Conservation (phyloP, 2,888 invertebrate species). For the Heliconius hortense region DNA sequence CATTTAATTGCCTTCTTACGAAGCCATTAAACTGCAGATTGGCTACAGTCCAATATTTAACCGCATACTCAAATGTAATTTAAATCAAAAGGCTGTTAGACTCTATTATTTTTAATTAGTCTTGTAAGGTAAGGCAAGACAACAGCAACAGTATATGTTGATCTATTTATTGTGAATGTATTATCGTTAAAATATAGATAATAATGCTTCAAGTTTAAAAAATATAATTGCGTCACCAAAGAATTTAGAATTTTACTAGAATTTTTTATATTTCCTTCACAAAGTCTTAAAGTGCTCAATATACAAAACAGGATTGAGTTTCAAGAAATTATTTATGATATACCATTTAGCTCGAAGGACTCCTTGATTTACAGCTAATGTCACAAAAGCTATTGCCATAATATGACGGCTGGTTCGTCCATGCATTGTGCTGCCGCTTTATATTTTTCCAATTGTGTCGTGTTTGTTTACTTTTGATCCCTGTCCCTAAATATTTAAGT, state of each 20-base stretch:
- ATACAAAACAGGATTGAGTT: slow-evolving; percentile 68
- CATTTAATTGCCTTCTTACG: slow-evolving; percentile 78
- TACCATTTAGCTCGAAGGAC: slow-evolving; percentile 78
- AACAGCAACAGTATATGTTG: neutral
- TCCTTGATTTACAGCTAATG: slow-evolving; percentile 77
- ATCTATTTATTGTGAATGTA: neutral
- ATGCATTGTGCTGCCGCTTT: slow-evolving; percentile 76
- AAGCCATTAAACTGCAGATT: slow-evolving; percentile 73
- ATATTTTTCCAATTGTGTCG: slow-evolving; percentile 70
- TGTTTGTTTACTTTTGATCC: slow-evolving; percentile 80
- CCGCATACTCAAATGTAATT: slow-evolving; percentile 59
- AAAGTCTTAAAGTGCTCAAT: slow-evolving; percentile 64
- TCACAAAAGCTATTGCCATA: slow-evolving; percentile 78
- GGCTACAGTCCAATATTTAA: slow-evolving; percentile 67
- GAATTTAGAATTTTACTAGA: neutral
- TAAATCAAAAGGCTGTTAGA: slow-evolving; percentile 58
- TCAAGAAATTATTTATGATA: slow-evolving; percentile 76
- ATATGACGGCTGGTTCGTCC: slow-evolving; percentile 79
- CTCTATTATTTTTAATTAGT: slow-evolving; percentile 36
- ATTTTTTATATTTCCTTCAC: slow-evolving; percentile 39
- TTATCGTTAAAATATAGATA: no score
- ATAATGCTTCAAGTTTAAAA: neutral
- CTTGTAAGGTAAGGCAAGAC: slow-evolving; percentile 3
- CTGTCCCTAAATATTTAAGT: slow-evolving; percentile 76
- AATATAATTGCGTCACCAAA: neutral